Evolutionary conservation across 2,113 vertebrate species (phyloP).

Genomic region (Speoplatyrhinus poulsoni): DNA sequence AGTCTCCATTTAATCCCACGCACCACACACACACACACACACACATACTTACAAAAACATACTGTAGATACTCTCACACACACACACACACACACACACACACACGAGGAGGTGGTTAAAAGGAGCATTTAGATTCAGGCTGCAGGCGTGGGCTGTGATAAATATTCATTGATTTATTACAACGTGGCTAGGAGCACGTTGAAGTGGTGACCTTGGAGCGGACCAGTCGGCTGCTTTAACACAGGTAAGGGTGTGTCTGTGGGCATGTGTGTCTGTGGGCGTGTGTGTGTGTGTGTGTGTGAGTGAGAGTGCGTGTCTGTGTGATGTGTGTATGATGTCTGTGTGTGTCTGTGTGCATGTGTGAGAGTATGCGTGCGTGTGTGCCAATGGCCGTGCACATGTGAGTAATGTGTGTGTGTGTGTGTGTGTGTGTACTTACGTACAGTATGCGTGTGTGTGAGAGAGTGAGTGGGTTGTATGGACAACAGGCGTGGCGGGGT

Average conservation of each 20-base stretch:
- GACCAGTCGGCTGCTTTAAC: conserved; percentile 50
- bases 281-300: conserved; percentile 35
- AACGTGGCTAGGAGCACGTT: conserved; percentile 69
- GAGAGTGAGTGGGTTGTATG: too few relatives aligned
- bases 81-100: too few relatives aligned
- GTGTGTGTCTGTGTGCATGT: too few relatives aligned
- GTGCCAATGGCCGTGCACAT: too few relatives aligned
- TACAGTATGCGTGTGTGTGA: too few relatives aligned
- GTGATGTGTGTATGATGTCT: too few relatives aligned
- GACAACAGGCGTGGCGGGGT: too few relatives aligned
- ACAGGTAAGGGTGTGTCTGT: conserved; percentile 40
- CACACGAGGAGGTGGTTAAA: conserved; percentile 40
- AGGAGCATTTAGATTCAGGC: conserved; percentile 60
- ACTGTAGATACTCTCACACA: conserved; percentile 21
- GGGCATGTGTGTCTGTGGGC: not conserved
- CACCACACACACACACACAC: conserved; percentile 24
- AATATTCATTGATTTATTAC: conserved; percentile 82
- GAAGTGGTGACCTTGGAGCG: conserved; percentile 72
- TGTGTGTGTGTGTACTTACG: too few relatives aligned
- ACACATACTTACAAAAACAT: conserved; percentile 4
- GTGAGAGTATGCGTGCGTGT: too few relatives aligned
- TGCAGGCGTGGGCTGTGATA: conserved; percentile 59
- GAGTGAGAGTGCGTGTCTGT: too few relatives aligned
- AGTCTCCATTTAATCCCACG: conserved; percentile 50
- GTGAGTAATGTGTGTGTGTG: too few relatives aligned